Evolutionary conservation across 2,888 invertebrate genomes (phyloP), one percentile per base, ranked within the genome.

Genomic region (Crocallis elinguaria): DNA sequence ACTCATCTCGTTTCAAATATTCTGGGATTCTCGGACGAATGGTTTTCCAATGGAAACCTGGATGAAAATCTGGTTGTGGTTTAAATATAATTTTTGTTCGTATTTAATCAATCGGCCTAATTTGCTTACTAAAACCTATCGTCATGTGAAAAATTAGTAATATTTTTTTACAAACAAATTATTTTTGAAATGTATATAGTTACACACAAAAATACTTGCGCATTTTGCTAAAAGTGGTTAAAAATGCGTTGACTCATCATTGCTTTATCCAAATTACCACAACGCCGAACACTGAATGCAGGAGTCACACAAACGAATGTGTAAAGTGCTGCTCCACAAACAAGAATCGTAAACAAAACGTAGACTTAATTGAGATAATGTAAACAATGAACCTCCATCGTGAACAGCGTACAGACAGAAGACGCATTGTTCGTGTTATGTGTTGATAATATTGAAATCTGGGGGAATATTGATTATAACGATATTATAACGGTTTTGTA

Each of bases 281-380:
- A 49, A 49, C 49, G 49, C 29, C 49, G 53, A 33, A 51, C 48
- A 51, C 49, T 49, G 42, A 53, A 56, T 49, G 41, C 53, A 56
- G 62, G 60, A 59, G 62, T 48, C 64, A 67, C 62, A 77, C 73
- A 86, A 87, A 86, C 82, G 84, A 79, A 78, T 79, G 77, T 76
- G 71, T 72, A 76, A 84, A 85, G 81, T 82, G 77, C 80, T 82
- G 77, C 74, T 75, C 77, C 77, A 74, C 80, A 73, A 70, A 69
- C 70, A 68, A 67, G 66, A 66, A 75, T 69, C 57, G 78, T 78
- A 87, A 86, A 87, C 85, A 87, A 79, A 83, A 84, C 83, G 82
- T 82, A 85, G 83, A 83, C 86, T 89, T 88, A 88, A 89, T 88
- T 88, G 86, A 86, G 82, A 86, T 85, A 82, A 83, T 78, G 82